Conservation (phyloP, 2,113 vertebrate species). For the Zapus hudsonius region DNA sequence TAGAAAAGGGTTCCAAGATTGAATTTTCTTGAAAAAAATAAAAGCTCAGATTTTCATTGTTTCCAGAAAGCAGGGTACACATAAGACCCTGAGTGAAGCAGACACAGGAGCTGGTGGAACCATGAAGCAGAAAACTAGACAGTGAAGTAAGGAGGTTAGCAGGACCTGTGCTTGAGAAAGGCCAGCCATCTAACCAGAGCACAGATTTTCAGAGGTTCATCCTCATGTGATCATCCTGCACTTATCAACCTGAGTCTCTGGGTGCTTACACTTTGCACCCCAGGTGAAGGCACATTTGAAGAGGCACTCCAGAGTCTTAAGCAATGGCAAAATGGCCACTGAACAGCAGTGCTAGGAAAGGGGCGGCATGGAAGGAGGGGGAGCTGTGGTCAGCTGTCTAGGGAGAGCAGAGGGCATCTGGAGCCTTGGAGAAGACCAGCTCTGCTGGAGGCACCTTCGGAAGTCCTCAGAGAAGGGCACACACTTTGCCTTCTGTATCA, state of each 20-base stretch:
- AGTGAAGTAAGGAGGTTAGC: not conserved
- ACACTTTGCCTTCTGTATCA: not conserved
- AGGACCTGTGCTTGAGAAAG: not conserved
- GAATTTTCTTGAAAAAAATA: not conserved
- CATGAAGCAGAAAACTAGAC: not conserved
- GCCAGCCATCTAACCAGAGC: not conserved
- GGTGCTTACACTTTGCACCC: not conserved
- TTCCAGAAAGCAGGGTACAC: not conserved
- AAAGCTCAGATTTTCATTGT: not conserved
- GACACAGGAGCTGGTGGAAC: not conserved
- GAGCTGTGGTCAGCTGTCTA: not conserved
- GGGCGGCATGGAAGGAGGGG: not conserved
- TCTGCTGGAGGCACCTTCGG: not conserved
- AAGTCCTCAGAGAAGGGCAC: rapidly evolving
- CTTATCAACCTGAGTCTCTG: not conserved
- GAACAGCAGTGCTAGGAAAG: not conserved
- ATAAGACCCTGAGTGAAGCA: not conserved
- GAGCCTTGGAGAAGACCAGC: not conserved
- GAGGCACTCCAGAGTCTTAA: not conserved
- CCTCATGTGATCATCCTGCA: rapidly evolving
- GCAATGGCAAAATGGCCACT: not conserved
- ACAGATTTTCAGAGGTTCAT: not conserved
- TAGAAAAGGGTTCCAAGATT: not conserved
- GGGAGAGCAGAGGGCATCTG: not conserved
- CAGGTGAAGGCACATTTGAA: not conserved